A percentile compares a stretch with the other conserved stretches of the same genome.
Evolutionary conservation across 1,140 invertebrate species (phyloP).

Genomic region (Andrena cerasifolii): DNA sequence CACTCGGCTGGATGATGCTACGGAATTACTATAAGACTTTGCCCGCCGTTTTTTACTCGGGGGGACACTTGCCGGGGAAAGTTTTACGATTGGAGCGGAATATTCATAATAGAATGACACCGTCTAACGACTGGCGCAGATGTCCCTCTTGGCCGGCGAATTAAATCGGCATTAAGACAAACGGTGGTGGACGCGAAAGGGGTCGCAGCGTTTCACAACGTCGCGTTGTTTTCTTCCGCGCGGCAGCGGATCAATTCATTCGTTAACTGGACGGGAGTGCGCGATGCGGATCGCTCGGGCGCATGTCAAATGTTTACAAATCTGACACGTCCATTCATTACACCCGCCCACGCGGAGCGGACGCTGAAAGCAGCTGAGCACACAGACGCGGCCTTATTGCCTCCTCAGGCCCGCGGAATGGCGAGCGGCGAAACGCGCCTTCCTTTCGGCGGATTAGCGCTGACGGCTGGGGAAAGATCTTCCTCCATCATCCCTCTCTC

Average conservation of each 20-base stretch:
- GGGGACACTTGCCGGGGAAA: no score
- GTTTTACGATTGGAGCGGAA: no score
- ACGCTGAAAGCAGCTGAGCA: background rate
- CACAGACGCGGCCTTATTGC: slow-evolving; percentile 25
- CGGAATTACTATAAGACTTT: no score
- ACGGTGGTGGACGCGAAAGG: background rate
- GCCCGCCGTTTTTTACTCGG: no score
- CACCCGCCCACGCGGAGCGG: background rate
- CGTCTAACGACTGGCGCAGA: no score
- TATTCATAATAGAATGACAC: no score
- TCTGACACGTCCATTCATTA: slow-evolving; percentile 21
- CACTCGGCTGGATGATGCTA: no score
- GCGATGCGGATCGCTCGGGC: slow-evolving; percentile 9
- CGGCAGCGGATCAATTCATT: background rate
- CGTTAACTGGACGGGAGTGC: background rate
- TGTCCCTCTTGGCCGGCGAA: background rate
- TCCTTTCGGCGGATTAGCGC: background rate
- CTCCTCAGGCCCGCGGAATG: background rate
- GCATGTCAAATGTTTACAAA: slow-evolving; percentile 20
- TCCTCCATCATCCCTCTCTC: background rate
- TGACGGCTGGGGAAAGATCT: background rate
- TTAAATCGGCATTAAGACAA: background rate
- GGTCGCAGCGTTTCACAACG: background rate
- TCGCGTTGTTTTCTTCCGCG: background rate
- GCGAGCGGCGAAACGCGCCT: background rate